Conservation (phyloP, 2,797 vertebrate species). For the Gadopsis bispinosus region DNA sequence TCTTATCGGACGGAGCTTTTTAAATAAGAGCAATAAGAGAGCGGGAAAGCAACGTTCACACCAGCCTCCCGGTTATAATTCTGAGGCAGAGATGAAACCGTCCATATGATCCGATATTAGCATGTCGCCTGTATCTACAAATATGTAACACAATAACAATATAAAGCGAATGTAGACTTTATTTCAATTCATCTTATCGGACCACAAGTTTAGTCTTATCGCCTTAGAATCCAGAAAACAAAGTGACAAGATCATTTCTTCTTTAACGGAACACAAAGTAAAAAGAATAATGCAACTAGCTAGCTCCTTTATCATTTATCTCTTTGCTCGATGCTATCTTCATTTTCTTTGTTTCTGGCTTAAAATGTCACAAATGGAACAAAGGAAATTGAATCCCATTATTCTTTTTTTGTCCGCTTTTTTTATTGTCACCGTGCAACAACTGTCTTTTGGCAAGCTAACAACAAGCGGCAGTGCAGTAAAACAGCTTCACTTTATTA, state of each 20-base stretch:
- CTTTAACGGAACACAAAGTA: background rate
- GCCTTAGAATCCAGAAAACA: background rate
- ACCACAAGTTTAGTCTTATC: background rate
- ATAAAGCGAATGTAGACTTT: background rate
- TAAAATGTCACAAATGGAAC: background rate
- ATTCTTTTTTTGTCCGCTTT: background rate
- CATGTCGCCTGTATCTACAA: background rate
- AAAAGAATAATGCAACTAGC: background rate
- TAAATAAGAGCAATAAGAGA: background rate
- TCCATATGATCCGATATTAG: background rate
- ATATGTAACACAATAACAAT: background rate
- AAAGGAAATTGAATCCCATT: background rate
- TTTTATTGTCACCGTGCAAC: too few relatives aligned
- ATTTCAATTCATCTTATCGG: background rate
- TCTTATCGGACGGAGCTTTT: background rate
- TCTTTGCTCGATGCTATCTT: background rate
- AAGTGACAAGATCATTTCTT: background rate
- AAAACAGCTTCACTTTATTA: background rate
- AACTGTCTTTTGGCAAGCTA: background rate
- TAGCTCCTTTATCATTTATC: background rate
- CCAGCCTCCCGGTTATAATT: background rate
- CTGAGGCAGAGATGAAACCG: background rate
- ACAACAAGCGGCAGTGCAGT: background rate
- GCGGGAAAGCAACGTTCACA: background rate
- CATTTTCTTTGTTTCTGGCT: background rate